phyloP scores from a whole-genome alignment of 2,888 invertebrate species.

The Spilarctia lutea region DNA sequence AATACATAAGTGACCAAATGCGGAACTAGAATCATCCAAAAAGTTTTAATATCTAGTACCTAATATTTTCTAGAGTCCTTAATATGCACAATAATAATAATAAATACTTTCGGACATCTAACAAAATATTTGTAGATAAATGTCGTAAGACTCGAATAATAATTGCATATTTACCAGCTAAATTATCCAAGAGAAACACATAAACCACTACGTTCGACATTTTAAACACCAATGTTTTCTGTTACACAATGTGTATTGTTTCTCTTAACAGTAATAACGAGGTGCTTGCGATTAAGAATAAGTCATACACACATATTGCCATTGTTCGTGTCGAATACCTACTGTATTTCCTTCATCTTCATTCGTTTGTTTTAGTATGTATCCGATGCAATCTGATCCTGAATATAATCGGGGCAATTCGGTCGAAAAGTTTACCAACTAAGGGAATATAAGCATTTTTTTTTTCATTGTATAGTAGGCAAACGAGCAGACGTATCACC shows the following conservation, averaged over 20 bases:
- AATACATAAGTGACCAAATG: no score
- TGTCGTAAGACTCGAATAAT: background rate
- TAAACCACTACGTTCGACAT: conserved; percentile 59
- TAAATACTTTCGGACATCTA: no score
- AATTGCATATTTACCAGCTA: conserved; percentile 52
- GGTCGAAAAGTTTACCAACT: background rate
- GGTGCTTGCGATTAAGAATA: background rate
- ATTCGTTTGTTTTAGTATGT: background rate
- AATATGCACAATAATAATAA: no score
- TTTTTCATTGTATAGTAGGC: no score
- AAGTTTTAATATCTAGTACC: no score
- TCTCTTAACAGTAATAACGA: background rate
- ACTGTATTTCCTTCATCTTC: background rate
- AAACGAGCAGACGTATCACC: no score
- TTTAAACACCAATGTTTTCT: conserved; percentile 17
- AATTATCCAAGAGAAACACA: conserved; percentile 58
- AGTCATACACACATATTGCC: background rate
- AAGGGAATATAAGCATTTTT: no score
- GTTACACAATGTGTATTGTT: conserved; percentile 20
- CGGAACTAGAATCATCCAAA: no score
- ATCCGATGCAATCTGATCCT: background rate
- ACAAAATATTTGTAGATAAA: no score
- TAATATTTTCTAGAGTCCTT: no score
- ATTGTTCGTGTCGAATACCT: background rate
- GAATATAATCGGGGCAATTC: background rate